These are phyloP conservation scores for Temnothorax longispinosus DNA, from an alignment of 1,140 invertebrate genomes.

Conservation along the genomic window DNA sequence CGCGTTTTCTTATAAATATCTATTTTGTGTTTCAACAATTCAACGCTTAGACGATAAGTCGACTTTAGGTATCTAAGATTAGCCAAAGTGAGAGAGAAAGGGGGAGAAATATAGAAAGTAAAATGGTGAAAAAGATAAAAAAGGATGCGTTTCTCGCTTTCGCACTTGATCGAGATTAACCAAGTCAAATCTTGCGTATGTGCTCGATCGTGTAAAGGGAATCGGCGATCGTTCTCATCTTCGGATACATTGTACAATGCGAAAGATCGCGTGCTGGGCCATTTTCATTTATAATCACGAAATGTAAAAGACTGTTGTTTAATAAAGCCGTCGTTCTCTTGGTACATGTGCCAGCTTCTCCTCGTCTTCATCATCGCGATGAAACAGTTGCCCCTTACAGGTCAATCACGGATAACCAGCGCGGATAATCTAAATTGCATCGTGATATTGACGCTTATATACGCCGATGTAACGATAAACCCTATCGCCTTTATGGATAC, in stretches of 20 bases:
- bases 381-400: not conserved
- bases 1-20: not conserved
- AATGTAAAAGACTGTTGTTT: conserved; percentile 81
- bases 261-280: conserved; percentile 1
- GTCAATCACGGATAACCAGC: conserved; percentile 22
- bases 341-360: conserved; percentile 20
- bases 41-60: not conserved
- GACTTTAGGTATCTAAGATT: conserved; percentile 7
- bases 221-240: not conserved
- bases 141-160: not conserved
- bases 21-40: not conserved
- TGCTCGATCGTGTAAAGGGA: not conserved
- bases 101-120: not conserved
- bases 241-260: not conserved
- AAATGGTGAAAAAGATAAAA: not conserved
- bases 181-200: not conserved
- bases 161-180: not conserved
- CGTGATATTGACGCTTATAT: not conserved
- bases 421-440: not conserved
- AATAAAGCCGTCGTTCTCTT: conserved; percentile 77
- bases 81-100: not conserved
- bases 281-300: conserved; percentile 60
- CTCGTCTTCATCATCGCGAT: not conserved
- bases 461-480: not conserved
- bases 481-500: not conserved